Conservation (phyloP, 2,888 invertebrate species). For the Meganola albula region DNA sequence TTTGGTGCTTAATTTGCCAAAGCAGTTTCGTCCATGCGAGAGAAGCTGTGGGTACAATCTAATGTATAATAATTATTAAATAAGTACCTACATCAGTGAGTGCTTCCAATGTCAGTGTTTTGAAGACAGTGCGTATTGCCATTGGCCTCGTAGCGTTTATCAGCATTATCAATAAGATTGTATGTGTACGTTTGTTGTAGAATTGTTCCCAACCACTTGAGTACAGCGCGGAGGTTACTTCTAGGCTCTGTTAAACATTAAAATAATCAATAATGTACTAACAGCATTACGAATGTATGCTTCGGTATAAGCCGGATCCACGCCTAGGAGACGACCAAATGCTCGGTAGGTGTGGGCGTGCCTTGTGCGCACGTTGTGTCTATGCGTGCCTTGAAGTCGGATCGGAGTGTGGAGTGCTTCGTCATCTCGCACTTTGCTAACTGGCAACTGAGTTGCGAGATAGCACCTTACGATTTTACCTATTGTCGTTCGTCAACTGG, state of each 20-base stretch:
- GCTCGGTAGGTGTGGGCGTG: no score
- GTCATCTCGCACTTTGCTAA: no score
- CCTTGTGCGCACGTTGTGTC: no score
- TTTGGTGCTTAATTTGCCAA: background rate
- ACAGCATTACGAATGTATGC: no score
- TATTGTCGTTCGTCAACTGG: no score
- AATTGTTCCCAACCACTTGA: constrained; percentile 27
- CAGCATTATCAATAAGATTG: constrained; percentile 18
- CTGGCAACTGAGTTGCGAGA: no score
- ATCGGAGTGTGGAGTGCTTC: no score
- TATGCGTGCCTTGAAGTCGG: no score
- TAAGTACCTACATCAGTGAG: constrained; percentile 22
- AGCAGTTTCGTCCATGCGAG: background rate
- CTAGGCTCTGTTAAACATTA: constrained; percentile 28
- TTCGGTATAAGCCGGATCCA: no score
- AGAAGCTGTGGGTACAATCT: background rate
- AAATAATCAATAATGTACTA: no score
- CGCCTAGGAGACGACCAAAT: no score
- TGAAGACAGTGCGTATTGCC: constrained; percentile 22
- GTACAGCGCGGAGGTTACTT: constrained; percentile 21
- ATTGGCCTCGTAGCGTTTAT: constrained; percentile 15
- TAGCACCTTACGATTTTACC: no score
- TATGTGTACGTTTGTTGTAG: constrained; percentile 18
- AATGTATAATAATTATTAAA: background rate
- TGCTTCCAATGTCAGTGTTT: constrained; percentile 16